Evolutionary conservation across 2,888 invertebrate genomes (phyloP), one percentile per base, ranked within the genome.

Genomic region (Agriopis leucophaearia): DNA sequence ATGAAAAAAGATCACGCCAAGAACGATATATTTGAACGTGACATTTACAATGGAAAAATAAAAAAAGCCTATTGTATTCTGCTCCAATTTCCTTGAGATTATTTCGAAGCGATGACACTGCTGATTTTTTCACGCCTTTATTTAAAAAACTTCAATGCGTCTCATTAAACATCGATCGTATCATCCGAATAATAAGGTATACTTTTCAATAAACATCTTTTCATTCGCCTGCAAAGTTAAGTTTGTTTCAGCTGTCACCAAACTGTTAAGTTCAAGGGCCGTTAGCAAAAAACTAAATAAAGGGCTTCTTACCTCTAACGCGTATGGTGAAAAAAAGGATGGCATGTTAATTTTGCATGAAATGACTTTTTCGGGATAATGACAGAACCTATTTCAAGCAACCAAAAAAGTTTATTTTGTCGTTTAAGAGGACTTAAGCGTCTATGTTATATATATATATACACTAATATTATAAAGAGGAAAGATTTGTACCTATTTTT

Each of bases 281-380:
- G 84, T 84, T 83, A 81, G 79, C 76, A 81, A 86, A 87, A 88
- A 86, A 79, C 50, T 51, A 70, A 76, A 81, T 78, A 81, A 84
- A 84, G 76, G 81, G 77, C 77, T 74, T 38, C 72, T 81, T n/a
- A 55, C 44, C 84, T 83, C 83, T 83, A 81, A 80, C 79, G 82
- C 79, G 76, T 79, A 51, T 48, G n/a, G 84, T 84, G 83, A 84
- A 86, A 87, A 87, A 88, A 87, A 71, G 55, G 78, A 70, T 73
- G 82, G 86, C 81, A 80, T 79, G 81, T 88, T 89, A 90, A 91
- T 89, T 89, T 91, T 84, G 91, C 91, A 88, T 91, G 91, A 90
- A 90, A 90, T 91, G 83, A 90, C 87, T 89, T 88, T 79, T 75
- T 73, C 55, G 66, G 68, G 61, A 35, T 48, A 27, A 54, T 16